Evolutionary conservation across 2,888 invertebrate genomes (phyloP), one percentile per base, ranked within the genome.

Genomic region (Gymnoscelis rufifasciata): DNA sequence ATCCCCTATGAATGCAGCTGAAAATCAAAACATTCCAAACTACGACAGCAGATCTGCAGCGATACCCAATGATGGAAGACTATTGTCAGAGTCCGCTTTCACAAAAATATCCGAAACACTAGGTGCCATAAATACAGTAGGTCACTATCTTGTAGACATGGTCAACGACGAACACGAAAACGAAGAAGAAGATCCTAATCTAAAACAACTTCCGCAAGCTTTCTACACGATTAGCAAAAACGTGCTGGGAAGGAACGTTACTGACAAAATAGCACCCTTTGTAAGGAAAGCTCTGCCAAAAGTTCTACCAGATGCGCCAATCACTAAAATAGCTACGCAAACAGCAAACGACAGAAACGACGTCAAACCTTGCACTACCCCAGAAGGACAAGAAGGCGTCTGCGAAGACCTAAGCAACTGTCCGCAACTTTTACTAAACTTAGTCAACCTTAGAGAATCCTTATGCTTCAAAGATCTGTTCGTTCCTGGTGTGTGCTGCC

Each of bases 401-500:
- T 97, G 97, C 66, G 94, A 95, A 68, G 97, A 97, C 70, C 83
- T 97, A 11, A 95, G 95, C 64, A 95, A 94, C 64, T 97, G 97
- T 66, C 96, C 97, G 0, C 94, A 95, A 59, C 78, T 97, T 15
- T 82, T 96, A 0, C 78, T 97, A 13, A 95, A 97, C 74, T 86
- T 97, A 39, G 92, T 93, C 8, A 94, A 93, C 70, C 84, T 97
- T 11, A 84, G 97, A 23, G 95, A 96, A 66, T 96, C 96, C 0
- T 87, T 97, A 7, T 97, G 97, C 68, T 97, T 97, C 69, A 96
- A 97, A 81, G 95, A 94, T 53, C 88, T 97, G 1, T 96, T 97
- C 66, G 94, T 95, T 1, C 97, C 97, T 1, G 97, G 97, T 1
- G 97, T 97, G 1, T 97, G 97, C 69, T 97, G 97, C 74, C 97